phyloP scores from a whole-genome alignment of 2,888 invertebrate species.

The Tromatobia lineatoria region DNA sequence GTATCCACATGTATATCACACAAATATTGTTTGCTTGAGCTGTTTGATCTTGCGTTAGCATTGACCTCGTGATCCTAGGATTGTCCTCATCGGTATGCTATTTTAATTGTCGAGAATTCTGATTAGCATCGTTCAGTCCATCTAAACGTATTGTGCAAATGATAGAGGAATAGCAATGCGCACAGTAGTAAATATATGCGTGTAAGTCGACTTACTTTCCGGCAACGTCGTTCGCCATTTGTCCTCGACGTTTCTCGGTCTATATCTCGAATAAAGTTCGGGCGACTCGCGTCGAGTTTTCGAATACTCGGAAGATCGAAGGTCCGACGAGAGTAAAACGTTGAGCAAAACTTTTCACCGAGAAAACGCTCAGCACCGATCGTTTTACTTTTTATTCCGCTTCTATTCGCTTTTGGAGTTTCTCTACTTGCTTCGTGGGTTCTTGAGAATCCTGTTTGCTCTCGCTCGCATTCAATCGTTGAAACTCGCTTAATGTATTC shows the following conservation, averaged over 20 bases:
- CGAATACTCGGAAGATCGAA: slow-evolving; percentile 38
- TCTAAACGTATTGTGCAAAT: slow-evolving; percentile 25
- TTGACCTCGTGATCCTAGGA: neutral
- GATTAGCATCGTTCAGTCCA: slow-evolving; percentile 29
- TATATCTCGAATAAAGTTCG: slow-evolving; percentile 32
- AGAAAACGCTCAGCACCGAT: slow-evolving; percentile 31
- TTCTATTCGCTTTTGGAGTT: slow-evolving; percentile 16
- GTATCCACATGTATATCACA: neutral
- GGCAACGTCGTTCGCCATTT: slow-evolving; percentile 69
- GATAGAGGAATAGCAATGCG: slow-evolving; percentile 4
- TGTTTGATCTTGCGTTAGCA: slow-evolving; percentile 45
- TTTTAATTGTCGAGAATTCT: slow-evolving; percentile 27
- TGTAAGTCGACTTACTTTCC: slow-evolving; percentile 67
- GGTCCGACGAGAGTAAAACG: slow-evolving; percentile 38
- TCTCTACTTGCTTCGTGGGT: slow-evolving; percentile 28
- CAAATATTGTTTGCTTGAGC: slow-evolving; percentile 13
- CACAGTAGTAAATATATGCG: slow-evolving; percentile 44
- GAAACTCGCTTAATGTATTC: slow-evolving; percentile 51
- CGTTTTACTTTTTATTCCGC: slow-evolving; percentile 26
- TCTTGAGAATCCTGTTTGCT: slow-evolving; percentile 47
- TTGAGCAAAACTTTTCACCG: slow-evolving; percentile 29
- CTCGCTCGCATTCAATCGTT: slow-evolving; percentile 22
- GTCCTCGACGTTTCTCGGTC: slow-evolving; percentile 48
- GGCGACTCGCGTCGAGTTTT: slow-evolving; percentile 46
- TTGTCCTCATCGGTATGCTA: slow-evolving; percentile 10